Percentiles rank a stretch among this genome's conserved stretches.
phyloP scores from a whole-genome alignment of 2,113 vertebrate species.

The Podarcis muralis region DNA sequence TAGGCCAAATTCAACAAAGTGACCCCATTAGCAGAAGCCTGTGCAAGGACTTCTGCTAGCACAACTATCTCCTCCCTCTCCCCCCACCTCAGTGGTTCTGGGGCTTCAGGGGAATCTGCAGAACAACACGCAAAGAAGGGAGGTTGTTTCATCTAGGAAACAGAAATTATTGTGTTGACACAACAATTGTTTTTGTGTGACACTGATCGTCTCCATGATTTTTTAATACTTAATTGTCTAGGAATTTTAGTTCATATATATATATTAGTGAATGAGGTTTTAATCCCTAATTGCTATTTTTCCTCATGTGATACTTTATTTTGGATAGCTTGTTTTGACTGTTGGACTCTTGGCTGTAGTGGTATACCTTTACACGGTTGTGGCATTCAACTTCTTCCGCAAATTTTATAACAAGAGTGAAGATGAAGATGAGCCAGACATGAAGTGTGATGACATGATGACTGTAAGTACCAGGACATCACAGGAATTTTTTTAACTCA shows the following conservation, averaged over 20 bases:
- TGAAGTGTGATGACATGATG: constrained; percentile 99
- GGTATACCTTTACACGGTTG: constrained; percentile 97
- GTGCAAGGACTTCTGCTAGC: too few species aligned
- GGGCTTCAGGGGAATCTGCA: too few species aligned
- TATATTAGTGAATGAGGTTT: background rate
- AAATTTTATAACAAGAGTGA: constrained; percentile 99
- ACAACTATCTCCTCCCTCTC: too few species aligned
- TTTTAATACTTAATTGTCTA: background rate
- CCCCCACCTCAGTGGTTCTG: too few species aligned
- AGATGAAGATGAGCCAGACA: constrained; percentile 94
- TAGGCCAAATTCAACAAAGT: too few species aligned
- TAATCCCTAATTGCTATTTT: background rate
- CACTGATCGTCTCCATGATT: too few species aligned
- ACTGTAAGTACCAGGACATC: constrained; percentile 79
- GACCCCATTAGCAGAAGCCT: too few species aligned
- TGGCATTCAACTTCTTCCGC: constrained; percentile 98
- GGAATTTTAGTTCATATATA: background rate
- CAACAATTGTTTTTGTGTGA: too few species aligned
- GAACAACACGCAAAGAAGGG: too few species aligned
- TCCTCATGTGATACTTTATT: constrained; percentile 1
- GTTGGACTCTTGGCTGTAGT: constrained; percentile 96
- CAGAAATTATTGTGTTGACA: too few species aligned
- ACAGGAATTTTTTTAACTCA: background rate
- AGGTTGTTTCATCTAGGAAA: too few species aligned
- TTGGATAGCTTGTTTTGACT: constrained; percentile 87